Base-by-base conservation (phyloP, 2,797 vertebrate species). In the Spinibarbus caldwelli region DNA sequence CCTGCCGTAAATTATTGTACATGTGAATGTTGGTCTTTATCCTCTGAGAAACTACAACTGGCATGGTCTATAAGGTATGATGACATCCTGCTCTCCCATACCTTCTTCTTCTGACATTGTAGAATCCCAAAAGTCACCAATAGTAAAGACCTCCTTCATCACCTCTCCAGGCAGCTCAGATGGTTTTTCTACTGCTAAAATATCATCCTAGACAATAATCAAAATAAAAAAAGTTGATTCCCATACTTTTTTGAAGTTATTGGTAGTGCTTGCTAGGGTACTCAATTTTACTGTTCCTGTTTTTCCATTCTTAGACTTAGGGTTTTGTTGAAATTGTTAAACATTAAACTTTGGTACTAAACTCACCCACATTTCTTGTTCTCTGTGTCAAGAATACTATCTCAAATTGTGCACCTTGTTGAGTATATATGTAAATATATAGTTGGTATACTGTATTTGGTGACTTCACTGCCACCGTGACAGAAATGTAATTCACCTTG, bases 121-220 rank as follows among this genome's bases (percentile, higher is more conserved):
- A 34, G 54, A 43, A 70, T 90, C 88, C 1, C 84, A 38, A 76
- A 88, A 82, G 21, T 91, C 79, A 3, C 82, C 88, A 66, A 85
- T 62, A 45, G 70, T 85, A 41, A 89, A 82, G 26, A 88, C 87
- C 15, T 87, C 78, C 23, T n/a, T 15, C 49, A 26, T 8, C 19
- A 91, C 87, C 71, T 90, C 88, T 67, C 88, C 90, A 15, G 76
- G 79, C 47, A 88, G 71, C 47, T 91, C 86, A n/a, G 91, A 94
- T 57, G 91, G 91, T 90, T 91, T 92, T 91, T 96, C 95, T 81
- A 93, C 91, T 73, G 89, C 89, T 83, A 92, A 88, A 62, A 91
- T 91, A 87, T 88, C 90, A 80, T 94, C 94, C 98, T 98, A 92
- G 86, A 93, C 89, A 90, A 94, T 21, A 93, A 88, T 68, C 2